phyloP scores from a whole-genome alignment of 2,113 vertebrate genomes.

The Pholis gunnellus region DNA sequence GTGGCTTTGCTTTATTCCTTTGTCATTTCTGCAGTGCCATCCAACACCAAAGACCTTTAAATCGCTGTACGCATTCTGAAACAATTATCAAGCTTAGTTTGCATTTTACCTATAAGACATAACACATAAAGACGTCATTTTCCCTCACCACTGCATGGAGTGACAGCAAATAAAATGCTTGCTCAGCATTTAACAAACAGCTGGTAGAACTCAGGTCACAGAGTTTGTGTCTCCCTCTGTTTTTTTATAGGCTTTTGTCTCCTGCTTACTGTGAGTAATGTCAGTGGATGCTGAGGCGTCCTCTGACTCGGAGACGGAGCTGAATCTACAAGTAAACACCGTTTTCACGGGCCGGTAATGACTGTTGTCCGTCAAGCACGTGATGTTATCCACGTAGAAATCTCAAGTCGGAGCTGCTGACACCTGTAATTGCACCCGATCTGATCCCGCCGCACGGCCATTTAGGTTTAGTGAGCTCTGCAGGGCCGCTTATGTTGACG shows the following conservation, averaged over 20 bases:
- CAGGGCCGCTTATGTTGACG: slow-evolving; percentile 6
- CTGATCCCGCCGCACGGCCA: background rate
- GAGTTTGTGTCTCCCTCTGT: slow-evolving; percentile 5
- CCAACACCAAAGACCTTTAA: background rate
- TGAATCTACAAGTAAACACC: slow-evolving; percentile 50
- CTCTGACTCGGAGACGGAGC: background rate
- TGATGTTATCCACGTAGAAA: slow-evolving; percentile 1
- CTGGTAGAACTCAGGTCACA: background rate
- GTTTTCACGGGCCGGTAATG: slow-evolving; percentile 48
- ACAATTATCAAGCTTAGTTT: too few species aligned
- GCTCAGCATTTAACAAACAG: slow-evolving; percentile 1
- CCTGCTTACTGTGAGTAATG: slow-evolving; percentile 25
- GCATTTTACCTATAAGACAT: background rate
- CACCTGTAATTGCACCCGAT: slow-evolving; percentile 13
- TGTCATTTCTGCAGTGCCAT: background rate
- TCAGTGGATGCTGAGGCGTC: background rate
- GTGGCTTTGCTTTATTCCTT: background rate
- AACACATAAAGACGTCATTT: background rate
- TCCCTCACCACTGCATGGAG: too few species aligned
- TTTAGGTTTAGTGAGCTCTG: background rate
- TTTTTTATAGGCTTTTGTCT: slow-evolving; percentile 17
- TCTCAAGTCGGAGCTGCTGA: slow-evolving; percentile 7
- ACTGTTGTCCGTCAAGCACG: slow-evolving; percentile 47
- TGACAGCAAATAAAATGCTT: slow-evolving; percentile 9
- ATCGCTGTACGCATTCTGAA: background rate